These are phyloP conservation scores for Drosophila lacteicornis DNA, from an alignment of 1,140 invertebrate species.

Conservation along the genomic window DNA sequence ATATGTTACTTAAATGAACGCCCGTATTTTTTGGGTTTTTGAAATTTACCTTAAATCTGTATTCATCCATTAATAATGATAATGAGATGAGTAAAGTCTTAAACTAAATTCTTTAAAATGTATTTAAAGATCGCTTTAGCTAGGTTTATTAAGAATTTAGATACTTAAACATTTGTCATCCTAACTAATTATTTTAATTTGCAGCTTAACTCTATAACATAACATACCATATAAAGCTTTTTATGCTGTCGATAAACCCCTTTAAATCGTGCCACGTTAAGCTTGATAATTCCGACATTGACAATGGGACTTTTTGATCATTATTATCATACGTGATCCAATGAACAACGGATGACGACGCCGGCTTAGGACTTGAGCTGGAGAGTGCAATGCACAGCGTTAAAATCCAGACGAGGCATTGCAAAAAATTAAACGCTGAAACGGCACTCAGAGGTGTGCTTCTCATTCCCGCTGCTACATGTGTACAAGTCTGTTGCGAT, in stretches of 20 bases:
- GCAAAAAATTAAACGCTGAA: slow-evolving; percentile 27
- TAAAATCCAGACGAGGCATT: slow-evolving; percentile 18
- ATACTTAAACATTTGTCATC: too few relatives aligned
- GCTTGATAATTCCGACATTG: slow-evolving; percentile 41
- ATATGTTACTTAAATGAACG: background rate
- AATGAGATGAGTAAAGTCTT: too few relatives aligned
- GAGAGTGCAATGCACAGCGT: slow-evolving; percentile 42
- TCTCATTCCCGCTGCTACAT: slow-evolving; percentile 9
- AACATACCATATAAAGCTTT: background rate
- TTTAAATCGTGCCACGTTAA: slow-evolving; percentile 10
- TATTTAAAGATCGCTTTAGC: too few relatives aligned
- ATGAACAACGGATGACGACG: slow-evolving; percentile 11
- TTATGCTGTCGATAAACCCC: background rate
- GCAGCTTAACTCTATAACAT: too few relatives aligned
- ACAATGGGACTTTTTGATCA: slow-evolving; percentile 43
- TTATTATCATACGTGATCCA: slow-evolving; percentile 30
- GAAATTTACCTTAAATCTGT: too few relatives aligned
- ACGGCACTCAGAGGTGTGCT: slow-evolving; percentile 6
- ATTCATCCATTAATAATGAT: too few relatives aligned
- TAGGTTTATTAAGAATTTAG: too few relatives aligned
- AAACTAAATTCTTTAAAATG: too few relatives aligned
- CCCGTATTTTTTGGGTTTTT: too few relatives aligned
- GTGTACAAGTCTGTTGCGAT: background rate
- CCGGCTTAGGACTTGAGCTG: slow-evolving; percentile 37
- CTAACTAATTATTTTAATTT: too few relatives aligned